A percentile compares a stretch with the other conserved stretches of the same genome.
These are phyloP conservation scores for Trissonchulus sp. DNA, from an alignment of 2,888 invertebrate species.

Conservation along the genomic window DNA sequence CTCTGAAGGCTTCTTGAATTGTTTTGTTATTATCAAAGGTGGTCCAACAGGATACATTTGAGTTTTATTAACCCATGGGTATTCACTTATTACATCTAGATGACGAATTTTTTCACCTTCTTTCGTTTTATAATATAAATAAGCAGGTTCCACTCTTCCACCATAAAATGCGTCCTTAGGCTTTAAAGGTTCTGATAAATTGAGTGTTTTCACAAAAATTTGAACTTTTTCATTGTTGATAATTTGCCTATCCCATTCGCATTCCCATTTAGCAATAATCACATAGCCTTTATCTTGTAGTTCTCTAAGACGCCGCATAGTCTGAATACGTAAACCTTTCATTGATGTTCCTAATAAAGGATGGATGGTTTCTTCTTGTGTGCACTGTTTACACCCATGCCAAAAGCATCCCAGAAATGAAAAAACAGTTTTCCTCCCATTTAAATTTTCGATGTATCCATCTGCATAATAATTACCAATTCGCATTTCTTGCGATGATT, in stretches of 20 bases:
- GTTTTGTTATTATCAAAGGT: slow-evolving; percentile 27
- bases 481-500: slow-evolving; percentile 31
- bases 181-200: slow-evolving; percentile 37
- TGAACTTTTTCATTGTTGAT: neutral
- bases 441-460: slow-evolving; percentile 27
- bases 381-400: slow-evolving; percentile 37
- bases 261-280: slow-evolving; percentile 40
- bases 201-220: slow-evolving; percentile 29
- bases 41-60: slow-evolving; percentile 37
- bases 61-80: slow-evolving; percentile 43
- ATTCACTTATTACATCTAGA: slow-evolving; percentile 42
- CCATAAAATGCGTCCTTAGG: slow-evolving; percentile 45
- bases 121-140: slow-evolving; percentile 37
- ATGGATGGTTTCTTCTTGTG: neutral
- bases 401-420: slow-evolving; percentile 39
- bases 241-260: slow-evolving; percentile 36
- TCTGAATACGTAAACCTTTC: neutral
- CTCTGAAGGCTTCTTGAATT: slow-evolving; percentile 12
- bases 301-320: neutral
- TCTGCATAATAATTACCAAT: slow-evolving; percentile 35
- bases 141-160: slow-evolving; percentile 42
- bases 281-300: slow-evolving; percentile 32
- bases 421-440: slow-evolving; percentile 29
- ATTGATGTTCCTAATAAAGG: neutral
- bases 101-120: slow-evolving; percentile 40